Base-by-base conservation (phyloP, 1,140 invertebrate species). In the Trachymyrmex cornetzi region DNA sequence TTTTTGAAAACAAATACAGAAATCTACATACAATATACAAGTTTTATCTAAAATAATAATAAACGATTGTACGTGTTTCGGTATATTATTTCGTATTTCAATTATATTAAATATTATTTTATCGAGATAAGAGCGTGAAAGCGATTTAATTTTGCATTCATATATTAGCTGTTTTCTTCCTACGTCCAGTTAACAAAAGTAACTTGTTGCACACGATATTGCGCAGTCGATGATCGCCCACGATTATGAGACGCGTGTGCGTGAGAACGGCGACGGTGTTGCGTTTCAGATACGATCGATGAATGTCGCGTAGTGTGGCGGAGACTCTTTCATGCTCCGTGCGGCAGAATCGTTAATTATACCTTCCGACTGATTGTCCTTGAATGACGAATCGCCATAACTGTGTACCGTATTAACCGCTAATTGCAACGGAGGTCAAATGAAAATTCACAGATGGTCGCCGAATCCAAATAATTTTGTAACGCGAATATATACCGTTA, bases 201-300 rank as follows among this genome's bases (percentile, higher is more conserved):
- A 69, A 90, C 77, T 88, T 90, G 87, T 88, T 88, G 87, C 87
- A 82, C 66, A 48, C 66, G 80, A 85, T 84, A 69, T 67, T 79
- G 82, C 50, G 67, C 55, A 80, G 63, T 82, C 66, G 66, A 69
- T 66, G 71, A 81, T 64, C 80, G 67, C 74, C 34, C 84, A 61
- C 57, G 69, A 66, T 67, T 27, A 27, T 30, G 14, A 71, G 30
- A 19, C 16, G 64, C 27, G 48, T 38, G 57, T 48, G 67, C 53
- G 63, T 74, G 77, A 57, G 53, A 89, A 66, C 75, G 71, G 4
- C 38, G 63, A 87, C 59, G 79, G 50, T 63, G 64, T 69, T 82
- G 30, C 71, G 55, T 88, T 77, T 88, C 80, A 59, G 66, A 72
- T 85, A 59, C 50, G 64, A 89, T 89, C 88, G 87, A 80, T 88